Base-by-base conservation (phyloP, 2,797 vertebrate species). In the Urosaurus nigricauda region DNA sequence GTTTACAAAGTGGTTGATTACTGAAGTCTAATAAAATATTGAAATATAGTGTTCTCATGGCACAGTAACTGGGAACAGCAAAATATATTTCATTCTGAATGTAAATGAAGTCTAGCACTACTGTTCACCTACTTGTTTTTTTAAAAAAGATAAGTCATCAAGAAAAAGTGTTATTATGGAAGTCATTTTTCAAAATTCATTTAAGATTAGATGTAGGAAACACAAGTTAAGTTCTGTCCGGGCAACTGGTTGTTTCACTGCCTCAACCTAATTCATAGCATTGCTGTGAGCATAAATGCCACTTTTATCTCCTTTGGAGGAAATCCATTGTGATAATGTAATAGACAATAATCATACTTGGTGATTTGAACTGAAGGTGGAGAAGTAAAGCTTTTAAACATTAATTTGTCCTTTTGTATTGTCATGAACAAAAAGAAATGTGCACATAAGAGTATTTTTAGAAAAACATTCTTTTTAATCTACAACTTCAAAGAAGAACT, bases 71-170 rank as follows among this genome's bases (percentile, higher is more conserved):
- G 90, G 11, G 80, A 89, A 53, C 78, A 85, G 60, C 29, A 89
- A 71, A 77, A 83, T 91, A 56, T 35, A 26, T 3, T 35, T 90
- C 85, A 88, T 79, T 53, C 68, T 89, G 82, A 90, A 73, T 80
- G 82, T 79, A 16, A 47, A 24, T 75, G 14, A 60, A 51, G 29
- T 32, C 89, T 56, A 86, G 37, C 35, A n/a, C 0, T 1, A 86
- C 35, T 12, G 29, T 84, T 92, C 91, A 29, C 32, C 79, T 87
- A 91, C 35, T 60, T 78, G 90, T 92, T 90, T 71, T 90, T 96
- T 94, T 89, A 82, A 82, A 51, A 51, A 82, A 51, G 11, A 0
- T 9, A 8, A 40, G 24, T 92, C 29, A 91, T 95, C 94, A 89
- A 89, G 93, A 93, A 90, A 86, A 77, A 93, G 3, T 11, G 8